Conservation (phyloP, 2,888 invertebrate species). For the Oscheius myriophilus region DNA sequence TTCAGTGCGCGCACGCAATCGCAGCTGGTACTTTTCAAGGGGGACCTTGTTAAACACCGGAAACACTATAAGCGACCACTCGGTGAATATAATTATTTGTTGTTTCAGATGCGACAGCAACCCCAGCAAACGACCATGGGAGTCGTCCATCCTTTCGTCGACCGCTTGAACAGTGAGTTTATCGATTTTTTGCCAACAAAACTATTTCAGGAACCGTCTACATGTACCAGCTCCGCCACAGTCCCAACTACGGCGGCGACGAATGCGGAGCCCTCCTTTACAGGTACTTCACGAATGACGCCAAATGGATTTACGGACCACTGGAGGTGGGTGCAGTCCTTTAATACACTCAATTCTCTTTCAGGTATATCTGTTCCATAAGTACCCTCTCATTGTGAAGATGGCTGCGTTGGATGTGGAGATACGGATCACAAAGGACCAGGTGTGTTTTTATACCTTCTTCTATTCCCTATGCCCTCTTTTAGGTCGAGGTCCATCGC, state of each 20-base stretch:
- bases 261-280: slow-evolving; percentile 8
- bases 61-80: too few relatives aligned
- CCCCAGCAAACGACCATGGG: too few relatives aligned
- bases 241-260: too few relatives aligned
- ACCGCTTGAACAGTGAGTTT: too few relatives aligned
- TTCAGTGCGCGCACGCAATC: too few relatives aligned
- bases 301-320: slow-evolving; percentile 20
- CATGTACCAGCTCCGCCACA: slow-evolving; percentile 10
- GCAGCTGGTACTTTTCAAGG: too few relatives aligned
- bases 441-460: neutral
- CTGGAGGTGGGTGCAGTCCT: neutral
- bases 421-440: neutral
- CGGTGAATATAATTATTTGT: too few relatives aligned
- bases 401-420: slow-evolving; percentile 3
- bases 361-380: slow-evolving; percentile 13
- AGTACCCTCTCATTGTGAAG: slow-evolving; percentile 10
- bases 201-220: neutral
- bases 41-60: too few relatives aligned
- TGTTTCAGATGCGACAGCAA: too few relatives aligned
- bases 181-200: too few relatives aligned
- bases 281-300: slow-evolving; percentile 14
- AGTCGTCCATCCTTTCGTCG: too few relatives aligned
- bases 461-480: neutral
- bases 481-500: slow-evolving; percentile 18
- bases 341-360: neutral